Conservation (phyloP, 2,888 invertebrate genomes). For the Resseliella maxima region DNA sequence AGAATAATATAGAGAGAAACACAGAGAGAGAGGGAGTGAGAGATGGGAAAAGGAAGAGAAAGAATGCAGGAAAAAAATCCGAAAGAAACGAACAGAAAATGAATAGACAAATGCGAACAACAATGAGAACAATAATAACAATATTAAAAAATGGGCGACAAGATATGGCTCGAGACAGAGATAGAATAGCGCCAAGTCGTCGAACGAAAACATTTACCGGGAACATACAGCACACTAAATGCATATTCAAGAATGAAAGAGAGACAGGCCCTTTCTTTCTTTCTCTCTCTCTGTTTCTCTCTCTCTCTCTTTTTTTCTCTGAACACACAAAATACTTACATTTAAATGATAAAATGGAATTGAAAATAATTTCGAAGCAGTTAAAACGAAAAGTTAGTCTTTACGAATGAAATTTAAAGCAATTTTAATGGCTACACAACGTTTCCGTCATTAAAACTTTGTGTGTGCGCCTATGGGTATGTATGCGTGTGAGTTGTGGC, state of each 20-base stretch:
- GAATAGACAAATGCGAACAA: constrained; percentile 22
- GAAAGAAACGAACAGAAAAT: background rate
- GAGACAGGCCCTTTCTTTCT: background rate
- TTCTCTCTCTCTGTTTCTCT: background rate
- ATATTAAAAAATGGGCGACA: background rate
- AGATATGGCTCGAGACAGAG: constrained; percentile 20
- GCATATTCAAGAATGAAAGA: background rate
- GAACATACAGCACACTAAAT: background rate
- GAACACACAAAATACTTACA: constrained; percentile 24
- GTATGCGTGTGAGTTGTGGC: background rate
- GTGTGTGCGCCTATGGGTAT: constrained; percentile 34
- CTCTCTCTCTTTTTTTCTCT: too few relatives aligned
- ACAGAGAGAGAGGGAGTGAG: too few relatives aligned
- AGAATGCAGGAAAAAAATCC: background rate
- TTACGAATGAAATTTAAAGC: constrained; percentile 39
- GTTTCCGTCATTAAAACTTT: constrained; percentile 48
- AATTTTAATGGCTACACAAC: constrained; percentile 44
- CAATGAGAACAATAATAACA: constrained; percentile 29
- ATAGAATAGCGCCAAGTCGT: background rate
- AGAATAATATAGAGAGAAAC: too few relatives aligned
- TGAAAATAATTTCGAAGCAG: constrained; percentile 41
- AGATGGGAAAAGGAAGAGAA: too few relatives aligned
- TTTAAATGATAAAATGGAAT: constrained; percentile 51
- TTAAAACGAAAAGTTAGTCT: constrained; percentile 48
- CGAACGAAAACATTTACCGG: background rate